These are phyloP conservation scores for Hydrotaea diabolus DNA, from an alignment of 2,888 invertebrate species.

Conservation along the genomic window DNA sequence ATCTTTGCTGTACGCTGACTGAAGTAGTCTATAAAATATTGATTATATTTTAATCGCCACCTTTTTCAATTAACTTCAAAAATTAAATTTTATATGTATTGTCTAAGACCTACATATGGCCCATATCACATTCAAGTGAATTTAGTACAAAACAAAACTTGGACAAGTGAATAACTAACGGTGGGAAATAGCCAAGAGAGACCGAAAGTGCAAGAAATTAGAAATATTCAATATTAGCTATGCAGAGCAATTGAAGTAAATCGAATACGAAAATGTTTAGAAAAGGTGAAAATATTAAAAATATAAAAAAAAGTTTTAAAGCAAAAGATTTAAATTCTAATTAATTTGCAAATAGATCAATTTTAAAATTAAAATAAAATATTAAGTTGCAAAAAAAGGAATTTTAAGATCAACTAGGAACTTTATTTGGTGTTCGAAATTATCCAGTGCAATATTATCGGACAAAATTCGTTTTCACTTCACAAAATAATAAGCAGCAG, in stretches of 20 bases:
- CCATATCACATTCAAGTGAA: neutral
- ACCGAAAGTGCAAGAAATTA: neutral
- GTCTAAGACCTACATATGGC: neutral
- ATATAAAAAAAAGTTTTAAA: neutral
- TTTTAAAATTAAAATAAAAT: no score
- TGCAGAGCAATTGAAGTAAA: neutral
- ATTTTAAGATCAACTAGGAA: no score
- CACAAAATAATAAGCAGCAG: no score
- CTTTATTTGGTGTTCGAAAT: no score
- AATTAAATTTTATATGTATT: constrained; percentile 22
- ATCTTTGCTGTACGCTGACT: neutral
- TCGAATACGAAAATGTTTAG: neutral
- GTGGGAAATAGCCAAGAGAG: neutral
- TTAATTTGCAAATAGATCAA: no score
- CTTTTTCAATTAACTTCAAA: constrained; percentile 2
- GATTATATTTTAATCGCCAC: constrained; percentile 5
- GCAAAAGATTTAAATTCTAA: no score
- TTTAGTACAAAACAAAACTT: constrained; percentile 39
- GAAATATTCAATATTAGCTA: neutral
- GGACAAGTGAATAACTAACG: constrained; percentile 19
- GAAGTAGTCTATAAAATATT: neutral
- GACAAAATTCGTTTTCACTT: no score
- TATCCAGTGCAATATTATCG: no score
- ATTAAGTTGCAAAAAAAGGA: no score
- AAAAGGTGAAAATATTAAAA: constrained; percentile 16